These are phyloP conservation scores for Agonopterix arenella DNA, from an alignment of 2,888 invertebrate genomes.

Conservation along the genomic window DNA sequence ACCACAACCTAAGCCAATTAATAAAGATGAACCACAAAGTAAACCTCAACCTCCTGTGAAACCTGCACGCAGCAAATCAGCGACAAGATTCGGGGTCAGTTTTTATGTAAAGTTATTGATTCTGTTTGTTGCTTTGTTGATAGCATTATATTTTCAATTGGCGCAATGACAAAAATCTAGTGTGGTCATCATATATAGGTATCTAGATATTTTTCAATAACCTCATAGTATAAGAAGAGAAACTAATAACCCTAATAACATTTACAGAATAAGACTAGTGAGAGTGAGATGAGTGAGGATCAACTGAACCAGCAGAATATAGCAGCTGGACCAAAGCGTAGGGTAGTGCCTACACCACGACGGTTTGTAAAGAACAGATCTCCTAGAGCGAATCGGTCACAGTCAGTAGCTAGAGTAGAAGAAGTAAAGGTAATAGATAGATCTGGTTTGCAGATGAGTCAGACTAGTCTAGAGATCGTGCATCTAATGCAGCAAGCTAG, in stretches of 20 bases:
- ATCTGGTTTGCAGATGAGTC: constrained; percentile 60
- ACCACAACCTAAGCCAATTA: constrained; percentile 27
- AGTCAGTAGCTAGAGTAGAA: constrained; percentile 73
- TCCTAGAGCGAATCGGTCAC: constrained; percentile 71
- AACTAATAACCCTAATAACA: constrained; percentile 56
- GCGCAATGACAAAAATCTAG: constrained; percentile 30
- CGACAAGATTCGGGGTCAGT: constrained; percentile 72
- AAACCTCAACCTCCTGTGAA: constrained; percentile 65
- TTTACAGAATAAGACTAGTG: constrained; percentile 76
- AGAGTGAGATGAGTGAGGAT: constrained; percentile 77
- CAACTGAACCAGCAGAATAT: constrained; percentile 44
- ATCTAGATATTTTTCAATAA: constrained; percentile 38
- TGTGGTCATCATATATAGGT: constrained; percentile 15
- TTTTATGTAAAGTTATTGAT: constrained; percentile 57
- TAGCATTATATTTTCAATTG: constrained; percentile 57
- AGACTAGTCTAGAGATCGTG: constrained; percentile 66
- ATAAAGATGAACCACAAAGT: constrained; percentile 44
- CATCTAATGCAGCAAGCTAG: constrained; percentile 69
- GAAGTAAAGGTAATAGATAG: constrained; percentile 44
- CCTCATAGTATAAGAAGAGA: constrained; percentile 35
- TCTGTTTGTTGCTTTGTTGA: constrained; percentile 57
- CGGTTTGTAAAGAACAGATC: constrained; percentile 61
- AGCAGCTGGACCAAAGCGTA: constrained; percentile 44
- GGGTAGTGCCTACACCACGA: constrained; percentile 57
- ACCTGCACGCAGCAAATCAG: constrained; percentile 70